Evolutionary conservation across 2,113 vertebrate genomes (phyloP).

Genomic region (Chroicocephalus ridibundus): DNA sequence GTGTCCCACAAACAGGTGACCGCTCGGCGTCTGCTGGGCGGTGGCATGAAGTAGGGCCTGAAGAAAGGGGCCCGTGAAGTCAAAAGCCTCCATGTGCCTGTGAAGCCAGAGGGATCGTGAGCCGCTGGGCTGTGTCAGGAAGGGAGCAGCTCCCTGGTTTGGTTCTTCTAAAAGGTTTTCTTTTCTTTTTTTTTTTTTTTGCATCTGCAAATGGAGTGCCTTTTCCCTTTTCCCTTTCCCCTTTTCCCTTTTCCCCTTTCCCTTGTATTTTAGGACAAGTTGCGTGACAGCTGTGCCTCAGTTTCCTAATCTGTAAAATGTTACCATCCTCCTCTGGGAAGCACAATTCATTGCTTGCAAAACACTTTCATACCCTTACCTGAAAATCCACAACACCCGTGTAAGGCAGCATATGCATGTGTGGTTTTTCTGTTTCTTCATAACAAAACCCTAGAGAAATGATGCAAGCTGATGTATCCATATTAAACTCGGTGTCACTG

Average conservation of each 20-base stretch:
- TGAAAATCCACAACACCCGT: not conserved
- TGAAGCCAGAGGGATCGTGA: not conserved
- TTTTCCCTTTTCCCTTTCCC: not conserved
- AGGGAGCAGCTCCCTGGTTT: not conserved
- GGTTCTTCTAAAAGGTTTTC: not conserved
- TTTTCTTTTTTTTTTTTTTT: not conserved
- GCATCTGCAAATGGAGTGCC: not conserved
- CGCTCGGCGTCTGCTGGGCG: accelerated
- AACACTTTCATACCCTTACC: not conserved
- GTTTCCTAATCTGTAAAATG: not conserved
- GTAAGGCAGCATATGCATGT: not conserved
- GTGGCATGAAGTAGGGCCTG: not conserved
- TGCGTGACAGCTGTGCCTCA: not conserved
- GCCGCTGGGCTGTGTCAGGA: not conserved
- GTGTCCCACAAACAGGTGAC: not conserved
- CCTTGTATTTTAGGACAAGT: not conserved
- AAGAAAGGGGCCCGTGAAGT: not conserved
- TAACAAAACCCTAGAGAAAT: not conserved
- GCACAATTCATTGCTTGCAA: not conserved
- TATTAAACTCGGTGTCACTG: not conserved
- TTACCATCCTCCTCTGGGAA: not conserved
- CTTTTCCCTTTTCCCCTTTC: not conserved
- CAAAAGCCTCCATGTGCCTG: not conserved
- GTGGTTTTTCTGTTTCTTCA: not conserved
- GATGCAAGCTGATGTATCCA: not conserved